Evolutionary conservation across 2,888 invertebrate species (phyloP).

Genomic region (Augochlorella aurata): DNA sequence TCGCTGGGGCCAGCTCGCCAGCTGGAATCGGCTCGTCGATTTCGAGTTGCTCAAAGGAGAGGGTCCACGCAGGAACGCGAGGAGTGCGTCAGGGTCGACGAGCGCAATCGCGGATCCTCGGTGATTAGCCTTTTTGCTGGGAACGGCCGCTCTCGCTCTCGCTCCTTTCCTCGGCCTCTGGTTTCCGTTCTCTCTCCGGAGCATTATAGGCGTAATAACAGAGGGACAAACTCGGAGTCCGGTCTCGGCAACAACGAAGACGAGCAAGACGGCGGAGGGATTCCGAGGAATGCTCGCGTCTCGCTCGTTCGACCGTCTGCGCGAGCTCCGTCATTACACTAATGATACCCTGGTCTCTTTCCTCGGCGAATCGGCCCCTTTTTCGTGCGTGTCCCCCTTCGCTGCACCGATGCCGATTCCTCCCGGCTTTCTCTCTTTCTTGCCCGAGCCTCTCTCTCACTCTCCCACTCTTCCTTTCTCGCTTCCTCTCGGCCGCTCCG

Average conservation of each 20-base stretch:
- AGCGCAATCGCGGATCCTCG: conserved; percentile 22
- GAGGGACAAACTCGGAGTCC: conserved; percentile 60
- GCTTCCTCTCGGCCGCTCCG: conserved; percentile 15
- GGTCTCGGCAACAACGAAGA: neutral
- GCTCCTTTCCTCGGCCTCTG: conserved; percentile 1
- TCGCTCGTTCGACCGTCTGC: conserved; percentile 56
- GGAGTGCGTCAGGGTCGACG: conserved; percentile 27
- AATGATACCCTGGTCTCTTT: conserved; percentile 75
- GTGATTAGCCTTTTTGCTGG: conserved; percentile 65
- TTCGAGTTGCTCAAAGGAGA: conserved; percentile 4
- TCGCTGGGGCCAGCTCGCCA: too few species aligned
- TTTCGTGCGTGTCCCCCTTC: conserved; percentile 40
- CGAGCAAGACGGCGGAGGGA: conserved; percentile 25
- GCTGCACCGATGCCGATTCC: conserved; percentile 31
- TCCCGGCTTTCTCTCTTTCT: neutral
- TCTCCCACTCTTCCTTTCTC: conserved; percentile 8
- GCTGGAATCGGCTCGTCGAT: neutral
- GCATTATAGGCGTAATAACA: conserved; percentile 68
- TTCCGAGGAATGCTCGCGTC: conserved; percentile 42
- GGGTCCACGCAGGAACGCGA: neutral
- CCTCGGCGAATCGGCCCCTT: conserved; percentile 43
- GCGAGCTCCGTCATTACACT: conserved; percentile 76
- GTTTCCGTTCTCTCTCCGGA: conserved; percentile 10
- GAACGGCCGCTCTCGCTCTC: neutral
- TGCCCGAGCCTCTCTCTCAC: neutral